These are phyloP conservation scores for Uria aalge DNA, from an alignment of 2,113 vertebrate genomes.

Conservation along the genomic window DNA sequence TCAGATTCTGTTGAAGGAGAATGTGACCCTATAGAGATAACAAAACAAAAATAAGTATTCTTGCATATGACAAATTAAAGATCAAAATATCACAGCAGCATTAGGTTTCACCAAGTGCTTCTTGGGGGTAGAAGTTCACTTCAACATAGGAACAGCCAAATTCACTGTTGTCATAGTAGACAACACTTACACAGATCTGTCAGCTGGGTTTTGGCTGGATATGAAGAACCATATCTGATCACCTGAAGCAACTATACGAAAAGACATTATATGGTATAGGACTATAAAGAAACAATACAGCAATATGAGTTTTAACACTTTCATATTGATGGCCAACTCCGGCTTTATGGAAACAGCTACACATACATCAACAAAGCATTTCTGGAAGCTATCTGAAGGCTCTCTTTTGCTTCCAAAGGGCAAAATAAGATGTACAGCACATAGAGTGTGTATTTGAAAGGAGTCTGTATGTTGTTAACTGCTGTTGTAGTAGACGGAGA, in stretches of 20 bases:
- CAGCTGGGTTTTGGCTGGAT: background rate
- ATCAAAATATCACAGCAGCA: background rate
- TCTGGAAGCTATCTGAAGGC: background rate
- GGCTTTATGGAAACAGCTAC: background rate
- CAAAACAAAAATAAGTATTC: background rate
- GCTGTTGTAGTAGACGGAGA: background rate
- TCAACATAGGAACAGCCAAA: background rate
- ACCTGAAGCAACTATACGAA: background rate
- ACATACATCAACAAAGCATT: background rate
- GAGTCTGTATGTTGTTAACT: background rate
- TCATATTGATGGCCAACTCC: background rate
- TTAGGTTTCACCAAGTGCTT: background rate
- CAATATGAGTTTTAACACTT: background rate
- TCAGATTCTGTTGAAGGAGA: background rate
- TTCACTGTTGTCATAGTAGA: background rate
- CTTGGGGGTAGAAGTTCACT: background rate
- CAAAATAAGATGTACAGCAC: background rate
- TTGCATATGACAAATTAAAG: background rate
- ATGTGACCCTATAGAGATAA: background rate
- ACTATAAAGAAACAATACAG: background rate
- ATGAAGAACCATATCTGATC: background rate
- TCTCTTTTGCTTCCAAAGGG: background rate
- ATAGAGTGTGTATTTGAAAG: background rate
- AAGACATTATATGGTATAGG: background rate
- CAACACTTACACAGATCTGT: background rate